Conservation (phyloP, 2,797 vertebrate species). For the Falco cherrug region DNA sequence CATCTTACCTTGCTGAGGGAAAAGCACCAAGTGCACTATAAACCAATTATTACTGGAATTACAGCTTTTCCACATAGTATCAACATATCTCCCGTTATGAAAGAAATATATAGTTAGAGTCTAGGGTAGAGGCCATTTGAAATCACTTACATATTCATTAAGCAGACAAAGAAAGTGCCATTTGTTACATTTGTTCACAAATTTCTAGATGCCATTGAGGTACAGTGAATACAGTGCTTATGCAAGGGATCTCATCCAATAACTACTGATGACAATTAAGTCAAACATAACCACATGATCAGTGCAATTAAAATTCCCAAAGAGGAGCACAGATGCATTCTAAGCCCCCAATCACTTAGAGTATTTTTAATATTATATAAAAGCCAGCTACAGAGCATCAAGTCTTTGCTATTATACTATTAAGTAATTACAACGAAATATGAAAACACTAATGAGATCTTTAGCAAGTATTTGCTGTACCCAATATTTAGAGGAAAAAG, state of each 20-base stretch:
- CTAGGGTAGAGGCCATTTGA: not conserved
- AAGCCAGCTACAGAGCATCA: constrained; percentile 14
- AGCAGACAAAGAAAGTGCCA: not conserved
- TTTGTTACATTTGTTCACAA: not conserved
- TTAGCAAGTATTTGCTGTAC: not conserved
- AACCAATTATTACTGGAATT: not conserved
- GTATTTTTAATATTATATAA: constrained; percentile 44
- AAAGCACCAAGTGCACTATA: not conserved
- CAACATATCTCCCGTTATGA: not conserved
- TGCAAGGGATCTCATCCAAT: not conserved
- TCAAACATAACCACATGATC: constrained; percentile 32
- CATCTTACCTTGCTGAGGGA: not conserved
- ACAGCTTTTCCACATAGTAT: not conserved
- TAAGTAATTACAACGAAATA: constrained; percentile 57
- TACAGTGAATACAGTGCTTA: not conserved
- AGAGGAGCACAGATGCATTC: constrained; percentile 37
- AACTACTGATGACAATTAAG: constrained; percentile 39
- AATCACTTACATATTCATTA: constrained; percentile 3
- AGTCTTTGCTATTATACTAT: constrained; percentile 44
- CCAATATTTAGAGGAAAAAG: not conserved
- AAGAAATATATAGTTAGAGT: not conserved
- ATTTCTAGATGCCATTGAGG: not conserved
- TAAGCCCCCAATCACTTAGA: constrained; percentile 7
- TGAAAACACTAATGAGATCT: constrained; percentile 49
- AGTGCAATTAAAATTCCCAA: constrained; percentile 53